These are phyloP conservation scores for Alentia gelatinosa DNA, from an alignment of 2,888 invertebrate species.

Conservation along the genomic window DNA sequence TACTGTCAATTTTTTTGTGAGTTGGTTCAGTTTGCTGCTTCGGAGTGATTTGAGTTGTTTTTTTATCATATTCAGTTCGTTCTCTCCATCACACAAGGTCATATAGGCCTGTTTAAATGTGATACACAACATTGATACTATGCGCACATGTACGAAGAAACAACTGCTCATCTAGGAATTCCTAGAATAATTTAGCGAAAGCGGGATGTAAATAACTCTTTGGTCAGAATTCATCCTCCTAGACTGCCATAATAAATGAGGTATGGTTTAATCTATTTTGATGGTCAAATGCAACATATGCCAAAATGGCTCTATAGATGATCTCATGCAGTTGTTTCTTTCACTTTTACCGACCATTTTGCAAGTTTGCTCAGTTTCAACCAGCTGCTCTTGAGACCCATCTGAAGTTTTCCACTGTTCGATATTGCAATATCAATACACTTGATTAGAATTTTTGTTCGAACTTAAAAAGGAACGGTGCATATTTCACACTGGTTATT, in stretches of 20 bases:
- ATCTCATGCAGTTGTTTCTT: constrained; percentile 21
- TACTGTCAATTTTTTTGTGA: no score
- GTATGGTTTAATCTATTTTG: no score
- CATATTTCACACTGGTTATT: no score
- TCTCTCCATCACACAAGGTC: not conserved
- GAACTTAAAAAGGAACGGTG: no score
- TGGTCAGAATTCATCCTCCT: no score
- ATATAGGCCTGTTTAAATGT: not conserved
- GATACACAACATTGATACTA: not conserved
- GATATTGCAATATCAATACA: no score
- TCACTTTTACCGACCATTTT: constrained; percentile 19
- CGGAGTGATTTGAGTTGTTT: no score
- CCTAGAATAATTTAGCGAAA: no score
- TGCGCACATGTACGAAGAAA: not conserved
- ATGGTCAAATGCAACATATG: not conserved
- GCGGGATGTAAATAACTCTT: no score
- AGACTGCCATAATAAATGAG: no score
- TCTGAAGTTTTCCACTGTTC: not conserved
- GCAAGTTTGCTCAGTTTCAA: constrained; percentile 8
- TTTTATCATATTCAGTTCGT: not conserved
- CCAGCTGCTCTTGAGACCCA: not conserved
- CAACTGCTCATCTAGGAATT: not conserved
- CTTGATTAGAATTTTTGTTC: no score
- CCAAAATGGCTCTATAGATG: not conserved
- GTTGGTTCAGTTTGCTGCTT: no score